Percentiles rank a stretch among this genome's conserved stretches.
Evolutionary conservation across 35 echinoderm and acorn worm genomes (phyloP).

Genomic region (Amphiura filiformis): DNA sequence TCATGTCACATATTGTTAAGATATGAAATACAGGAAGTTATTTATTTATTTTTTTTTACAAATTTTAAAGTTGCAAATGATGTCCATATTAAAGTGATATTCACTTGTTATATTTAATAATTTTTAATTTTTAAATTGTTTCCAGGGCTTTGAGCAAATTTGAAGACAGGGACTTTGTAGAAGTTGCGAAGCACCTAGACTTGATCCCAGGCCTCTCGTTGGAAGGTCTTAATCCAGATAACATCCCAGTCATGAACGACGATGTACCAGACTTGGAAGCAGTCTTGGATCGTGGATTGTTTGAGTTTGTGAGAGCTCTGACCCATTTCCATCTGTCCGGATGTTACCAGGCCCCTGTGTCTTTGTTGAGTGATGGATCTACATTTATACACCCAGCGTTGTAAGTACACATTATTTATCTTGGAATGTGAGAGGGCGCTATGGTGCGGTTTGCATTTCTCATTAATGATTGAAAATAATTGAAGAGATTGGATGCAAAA

Average conservation of each 20-base stretch:
- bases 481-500: too few relatives aligned
- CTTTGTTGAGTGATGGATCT: conserved; percentile 46
- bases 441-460: neutral
- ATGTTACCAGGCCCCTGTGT: conserved; percentile 29
- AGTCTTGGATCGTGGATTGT: conserved; percentile 35
- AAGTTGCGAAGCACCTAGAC: conserved; percentile 54
- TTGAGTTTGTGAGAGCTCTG: conserved; percentile 61
- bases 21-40: too few relatives aligned
- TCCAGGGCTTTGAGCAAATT: conserved; percentile 72
- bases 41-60: too few relatives aligned
- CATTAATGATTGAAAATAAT: too few relatives aligned
- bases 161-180: conserved; percentile 61
- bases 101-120: too few relatives aligned
- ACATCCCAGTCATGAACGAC: conserved; percentile 17
- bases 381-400: conserved; percentile 55
- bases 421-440: neutral
- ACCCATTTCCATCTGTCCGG: conserved; percentile 69
- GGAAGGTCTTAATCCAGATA: conserved; percentile 18
- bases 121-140: too few relatives aligned
- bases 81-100: too few relatives aligned
- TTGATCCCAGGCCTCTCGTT: conserved; percentile 74
- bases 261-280: conserved; percentile 21
- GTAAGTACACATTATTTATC: conserved; percentile 24
- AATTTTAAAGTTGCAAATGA: too few relatives aligned
- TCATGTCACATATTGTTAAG: too few relatives aligned